Evolutionary conservation across 2,797 vertebrate genomes (phyloP), one percentile per base, ranked within the genome.

Genomic region (Trachops cirrhosus): DNA sequence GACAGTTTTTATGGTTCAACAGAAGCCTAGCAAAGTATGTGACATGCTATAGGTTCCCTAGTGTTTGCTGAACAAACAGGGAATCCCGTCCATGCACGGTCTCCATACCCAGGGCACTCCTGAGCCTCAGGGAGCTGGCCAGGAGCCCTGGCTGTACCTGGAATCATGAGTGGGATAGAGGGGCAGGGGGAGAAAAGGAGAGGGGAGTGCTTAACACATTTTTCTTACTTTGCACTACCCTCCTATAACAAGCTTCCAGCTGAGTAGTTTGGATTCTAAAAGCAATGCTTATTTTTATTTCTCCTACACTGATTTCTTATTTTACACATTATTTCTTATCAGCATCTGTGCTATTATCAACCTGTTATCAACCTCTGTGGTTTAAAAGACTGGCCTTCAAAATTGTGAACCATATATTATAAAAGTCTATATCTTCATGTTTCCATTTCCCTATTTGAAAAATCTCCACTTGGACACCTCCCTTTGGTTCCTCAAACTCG

Each of bases 131-230:
- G 54, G 15, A 44, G 8, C 3, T n/a, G 26, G 39, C n/a, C 11
- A 2, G 0, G 24, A 93, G 67, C 34, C 24, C 16, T 75, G 34
- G 16, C 39, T 10, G 2, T 21, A 16, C 26, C 39, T 89, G 57
- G 44, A 57, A 57, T 9, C 39, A 26, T 5, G 4, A 59, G 57
- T 10, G 5, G 57, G 57, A 26, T 59, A 22, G 54, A 9, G 1
- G 0, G 12, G 8, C 10, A 21, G 7, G 37, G 24, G 2, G 3
- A 50, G 50, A 39, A 78, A 16, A 54, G 8, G 22, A 6, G 1
- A 79, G 74, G 15, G 19, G 6, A 86, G 70, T 0, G 0, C 1
- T 0, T 4, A 22, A 14, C 1, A 18, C 9, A 18, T 19, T 54
- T 59, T 52, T 80, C 71, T 77, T 71, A 4, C 39, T 71, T 91